phyloP scores from a whole-genome alignment of 30 jellyfish, hydroid and myxozoan species.

The Calvadosia cruxmelitensis region DNA sequence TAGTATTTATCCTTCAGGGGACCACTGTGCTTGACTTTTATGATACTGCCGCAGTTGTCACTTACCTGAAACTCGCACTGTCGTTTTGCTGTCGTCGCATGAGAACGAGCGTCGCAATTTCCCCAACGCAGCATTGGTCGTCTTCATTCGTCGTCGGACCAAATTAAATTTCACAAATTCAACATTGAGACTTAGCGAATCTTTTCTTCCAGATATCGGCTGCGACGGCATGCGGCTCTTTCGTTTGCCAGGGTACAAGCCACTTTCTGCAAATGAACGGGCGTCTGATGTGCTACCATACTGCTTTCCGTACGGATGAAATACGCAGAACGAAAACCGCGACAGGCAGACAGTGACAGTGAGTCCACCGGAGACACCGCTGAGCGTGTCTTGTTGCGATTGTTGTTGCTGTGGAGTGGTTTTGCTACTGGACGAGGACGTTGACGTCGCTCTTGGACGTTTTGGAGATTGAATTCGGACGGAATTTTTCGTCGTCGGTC shows the following conservation, averaged over 20 bases:
- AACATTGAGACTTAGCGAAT: constrained; percentile 79
- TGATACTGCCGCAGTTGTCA: too few relatives aligned
- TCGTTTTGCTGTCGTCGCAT: constrained; percentile 29
- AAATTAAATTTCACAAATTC: constrained; percentile 75
- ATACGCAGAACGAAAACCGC: constrained; percentile 79
- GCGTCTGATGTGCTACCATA: constrained; percentile 58
- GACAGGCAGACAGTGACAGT: constrained; percentile 72
- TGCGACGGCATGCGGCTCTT: constrained; percentile 37
- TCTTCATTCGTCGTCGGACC: constrained; percentile 41
- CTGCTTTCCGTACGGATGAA: constrained; percentile 94
- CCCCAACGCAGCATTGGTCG: constrained; percentile 6
- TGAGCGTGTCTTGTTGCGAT: constrained; percentile 4
- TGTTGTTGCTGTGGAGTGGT: constrained; percentile 7
- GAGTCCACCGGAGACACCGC: constrained; percentile 37
- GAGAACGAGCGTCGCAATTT: constrained; percentile 15
- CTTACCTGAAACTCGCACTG: constrained; percentile 81
- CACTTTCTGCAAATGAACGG: constrained; percentile 36
- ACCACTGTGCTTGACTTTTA: too few relatives aligned
- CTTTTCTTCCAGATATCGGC: constrained; percentile 92
- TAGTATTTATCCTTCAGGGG: too few relatives aligned
- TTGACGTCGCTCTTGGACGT: constrained; percentile 9
- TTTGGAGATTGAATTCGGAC: constrained; percentile 13
- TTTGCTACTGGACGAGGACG: constrained; percentile 5
- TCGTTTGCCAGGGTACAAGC: constrained; percentile 57
- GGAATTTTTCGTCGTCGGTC: constrained; percentile 31